Evolutionary conservation across 2,113 vertebrate species (phyloP).

Genomic region (Oxyruncus cristatus): DNA sequence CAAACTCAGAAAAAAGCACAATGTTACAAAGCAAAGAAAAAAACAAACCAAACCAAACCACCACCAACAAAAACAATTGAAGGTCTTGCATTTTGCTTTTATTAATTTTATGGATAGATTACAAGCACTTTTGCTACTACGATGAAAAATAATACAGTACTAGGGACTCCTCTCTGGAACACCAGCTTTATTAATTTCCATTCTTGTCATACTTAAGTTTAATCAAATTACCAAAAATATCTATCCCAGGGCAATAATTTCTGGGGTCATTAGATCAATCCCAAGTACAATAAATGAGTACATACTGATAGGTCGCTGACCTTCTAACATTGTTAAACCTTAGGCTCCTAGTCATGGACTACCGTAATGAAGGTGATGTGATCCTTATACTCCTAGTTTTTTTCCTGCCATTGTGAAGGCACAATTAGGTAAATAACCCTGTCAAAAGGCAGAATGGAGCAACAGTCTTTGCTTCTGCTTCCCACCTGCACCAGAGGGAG

Average conservation of each 20-base stretch:
- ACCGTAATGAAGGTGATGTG: background rate
- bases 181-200: background rate
- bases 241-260: background rate
- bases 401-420: background rate
- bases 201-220: background rate
- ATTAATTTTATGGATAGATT: background rate
- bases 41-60: background rate
- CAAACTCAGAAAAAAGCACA: background rate
- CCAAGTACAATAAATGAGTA: background rate
- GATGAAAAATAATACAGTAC: background rate
- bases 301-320: background rate
- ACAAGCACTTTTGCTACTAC: background rate
- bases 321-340: background rate
- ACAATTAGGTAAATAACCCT: background rate
- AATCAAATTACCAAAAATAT: background rate
- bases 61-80: background rate
- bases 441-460: background rate
- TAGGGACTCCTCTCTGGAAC: background rate
- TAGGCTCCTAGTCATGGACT: background rate
- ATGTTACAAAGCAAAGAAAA: background rate
- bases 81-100: background rate
- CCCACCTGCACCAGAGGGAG: background rate
- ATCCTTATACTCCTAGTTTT: background rate
- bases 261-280: background rate
- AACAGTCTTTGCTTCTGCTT: background rate